Evolutionary conservation across 2,113 vertebrate species (phyloP).

Genomic region (Campylomormyrus numenius): DNA sequence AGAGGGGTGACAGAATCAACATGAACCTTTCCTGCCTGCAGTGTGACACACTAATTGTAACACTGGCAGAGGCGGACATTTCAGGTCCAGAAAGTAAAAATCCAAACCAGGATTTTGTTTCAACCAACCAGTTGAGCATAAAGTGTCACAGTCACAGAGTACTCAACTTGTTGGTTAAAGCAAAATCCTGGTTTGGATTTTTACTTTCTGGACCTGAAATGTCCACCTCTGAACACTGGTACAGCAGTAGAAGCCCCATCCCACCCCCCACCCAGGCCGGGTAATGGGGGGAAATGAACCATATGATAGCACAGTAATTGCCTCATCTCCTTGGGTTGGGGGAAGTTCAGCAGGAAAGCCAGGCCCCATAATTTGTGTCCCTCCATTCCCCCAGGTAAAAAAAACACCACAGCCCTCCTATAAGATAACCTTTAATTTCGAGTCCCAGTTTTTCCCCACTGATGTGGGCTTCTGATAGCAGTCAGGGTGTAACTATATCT

Average conservation of each 20-base stretch:
- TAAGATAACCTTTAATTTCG: neutral
- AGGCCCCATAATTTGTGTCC: neutral
- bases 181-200: no score
- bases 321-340: neutral
- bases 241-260: neutral
- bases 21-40: neutral
- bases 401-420: neutral
- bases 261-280: no score
- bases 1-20: neutral
- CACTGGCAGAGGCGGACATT: neutral
- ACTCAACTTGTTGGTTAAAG: no score
- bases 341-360: conserved; percentile 30
- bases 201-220: no score
- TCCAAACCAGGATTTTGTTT: no score
- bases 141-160: no score
- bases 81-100: no score
- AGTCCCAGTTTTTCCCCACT: neutral
- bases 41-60: neutral
- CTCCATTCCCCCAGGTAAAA: neutral
- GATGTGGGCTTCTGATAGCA: neutral
- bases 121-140: no score
- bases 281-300: neutral
- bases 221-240: neutral
- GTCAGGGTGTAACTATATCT: neutral
- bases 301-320: neutral